These are phyloP conservation scores for Archivesica marissinica DNA, from an alignment of 1,140 invertebrate genomes.

Conservation along the genomic window DNA sequence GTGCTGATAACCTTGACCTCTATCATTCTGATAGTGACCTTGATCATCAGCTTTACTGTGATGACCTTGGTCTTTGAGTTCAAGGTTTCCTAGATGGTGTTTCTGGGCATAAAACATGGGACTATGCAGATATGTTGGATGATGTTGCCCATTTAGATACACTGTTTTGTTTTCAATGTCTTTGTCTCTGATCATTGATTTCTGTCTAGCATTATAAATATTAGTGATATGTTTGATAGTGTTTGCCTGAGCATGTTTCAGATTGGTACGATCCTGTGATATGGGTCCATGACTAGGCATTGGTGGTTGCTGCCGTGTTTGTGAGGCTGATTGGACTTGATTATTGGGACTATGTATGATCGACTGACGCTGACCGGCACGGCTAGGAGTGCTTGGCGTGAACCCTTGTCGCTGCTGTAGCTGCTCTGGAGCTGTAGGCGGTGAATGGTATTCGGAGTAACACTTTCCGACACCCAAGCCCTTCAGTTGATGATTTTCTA, in stretches of 20 bases:
- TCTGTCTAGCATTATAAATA: slow-evolving; percentile 5
- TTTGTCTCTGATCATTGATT: neutral
- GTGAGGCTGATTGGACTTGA: neutral
- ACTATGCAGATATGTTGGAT: slow-evolving; percentile 16
- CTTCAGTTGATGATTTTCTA: slow-evolving; percentile 46
- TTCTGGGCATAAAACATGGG: slow-evolving; percentile 12
- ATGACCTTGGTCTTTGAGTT: neutral
- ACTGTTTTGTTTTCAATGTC: slow-evolving; percentile 3
- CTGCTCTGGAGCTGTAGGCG: slow-evolving; percentile 29
- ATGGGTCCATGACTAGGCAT: neutral
- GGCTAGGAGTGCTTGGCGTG: neutral
- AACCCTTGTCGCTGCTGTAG: neutral
- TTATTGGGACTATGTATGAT: neutral
- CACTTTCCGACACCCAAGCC: slow-evolving; percentile 38
- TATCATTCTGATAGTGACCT: neutral
- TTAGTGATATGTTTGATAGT: slow-evolving; percentile 19
- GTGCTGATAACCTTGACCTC: neutral
- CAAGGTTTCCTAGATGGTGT: neutral
- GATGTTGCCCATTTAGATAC: neutral
- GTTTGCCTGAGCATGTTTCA: slow-evolving; percentile 35
- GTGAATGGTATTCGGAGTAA: slow-evolving; percentile 35
- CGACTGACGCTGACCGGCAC: neutral
- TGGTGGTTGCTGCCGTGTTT: neutral
- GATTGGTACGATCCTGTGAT: neutral
- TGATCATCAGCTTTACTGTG: neutral